Percentiles rank a stretch among this genome's conserved stretches.
Evolutionary conservation across 2,888 invertebrate species (phyloP).

Genomic region (Adineta ricciae): DNA sequence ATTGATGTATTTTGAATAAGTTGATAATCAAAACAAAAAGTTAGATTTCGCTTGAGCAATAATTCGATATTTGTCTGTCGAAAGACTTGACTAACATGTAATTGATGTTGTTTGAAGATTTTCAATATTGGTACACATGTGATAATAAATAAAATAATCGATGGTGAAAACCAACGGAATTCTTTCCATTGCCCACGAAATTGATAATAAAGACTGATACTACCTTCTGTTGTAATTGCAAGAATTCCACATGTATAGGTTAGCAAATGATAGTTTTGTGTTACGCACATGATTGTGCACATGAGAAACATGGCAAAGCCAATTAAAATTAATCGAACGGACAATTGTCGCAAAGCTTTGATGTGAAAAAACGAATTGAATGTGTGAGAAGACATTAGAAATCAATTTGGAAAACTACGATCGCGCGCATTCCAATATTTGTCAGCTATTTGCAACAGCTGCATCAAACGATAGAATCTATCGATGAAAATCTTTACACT

Average conservation of each 20-base stretch:
- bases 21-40: constrained; percentile 10
- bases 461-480: too few species aligned
- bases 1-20: too few species aligned
- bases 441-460: too few species aligned
- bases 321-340: neutral
- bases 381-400: neutral
- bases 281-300: neutral
- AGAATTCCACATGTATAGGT: neutral
- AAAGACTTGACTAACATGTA: neutral
- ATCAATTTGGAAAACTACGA: neutral
- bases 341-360: neutral
- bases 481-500: too few species aligned
- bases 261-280: neutral
- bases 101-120: neutral
- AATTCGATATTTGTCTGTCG: neutral
- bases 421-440: neutral
- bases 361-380: neutral
- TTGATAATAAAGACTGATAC: constrained; percentile 1
- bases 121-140: constrained; percentile 2
- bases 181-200: constrained; percentile 13
- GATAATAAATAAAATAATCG: neutral
- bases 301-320: neutral
- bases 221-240: neutral
- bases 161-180: constrained; percentile 15
- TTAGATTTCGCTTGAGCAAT: neutral